phyloP scores from a whole-genome alignment of 2,113 vertebrate species.

The Aldabrachelys gigantea region DNA sequence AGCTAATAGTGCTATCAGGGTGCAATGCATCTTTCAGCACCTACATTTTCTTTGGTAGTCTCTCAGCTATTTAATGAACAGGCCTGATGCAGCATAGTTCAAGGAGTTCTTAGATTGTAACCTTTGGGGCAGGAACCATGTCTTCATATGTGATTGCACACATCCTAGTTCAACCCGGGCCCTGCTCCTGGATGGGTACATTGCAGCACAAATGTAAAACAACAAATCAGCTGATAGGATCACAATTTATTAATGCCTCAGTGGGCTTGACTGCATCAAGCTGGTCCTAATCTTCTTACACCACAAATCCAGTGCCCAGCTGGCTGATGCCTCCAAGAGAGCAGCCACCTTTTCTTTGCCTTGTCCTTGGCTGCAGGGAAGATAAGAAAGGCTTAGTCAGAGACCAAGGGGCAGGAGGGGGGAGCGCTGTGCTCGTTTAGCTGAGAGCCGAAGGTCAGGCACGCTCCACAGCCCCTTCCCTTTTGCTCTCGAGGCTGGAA shows the following conservation, averaged over 20 bases:
- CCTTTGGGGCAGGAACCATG: neutral
- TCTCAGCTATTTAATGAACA: neutral
- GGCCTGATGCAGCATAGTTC: too few relatives aligned
- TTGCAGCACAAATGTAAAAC: neutral
- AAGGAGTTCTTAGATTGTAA: neutral
- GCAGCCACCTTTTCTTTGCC: neutral
- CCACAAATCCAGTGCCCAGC: neutral
- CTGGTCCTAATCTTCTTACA: neutral
- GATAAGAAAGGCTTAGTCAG: conserved; percentile 17
- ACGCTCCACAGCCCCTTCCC: neutral
- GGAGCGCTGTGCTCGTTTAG: neutral
- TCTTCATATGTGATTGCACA: neutral
- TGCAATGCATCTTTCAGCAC: neutral
- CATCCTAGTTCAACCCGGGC: neutral
- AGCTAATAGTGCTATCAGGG: neutral
- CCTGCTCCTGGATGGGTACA: neutral
- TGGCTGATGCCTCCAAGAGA: neutral
- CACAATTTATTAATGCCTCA: neutral
- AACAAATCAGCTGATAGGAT: neutral
- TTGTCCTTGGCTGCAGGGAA: neutral
- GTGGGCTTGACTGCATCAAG: neutral
- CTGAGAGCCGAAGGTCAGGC: neutral
- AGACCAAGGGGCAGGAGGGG: neutral
- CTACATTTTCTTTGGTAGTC: neutral
- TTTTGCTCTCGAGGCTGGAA: neutral